Evolutionary conservation across 2,888 invertebrate genomes (phyloP).

Genomic region (Eumacrocentrus americanus): DNA sequence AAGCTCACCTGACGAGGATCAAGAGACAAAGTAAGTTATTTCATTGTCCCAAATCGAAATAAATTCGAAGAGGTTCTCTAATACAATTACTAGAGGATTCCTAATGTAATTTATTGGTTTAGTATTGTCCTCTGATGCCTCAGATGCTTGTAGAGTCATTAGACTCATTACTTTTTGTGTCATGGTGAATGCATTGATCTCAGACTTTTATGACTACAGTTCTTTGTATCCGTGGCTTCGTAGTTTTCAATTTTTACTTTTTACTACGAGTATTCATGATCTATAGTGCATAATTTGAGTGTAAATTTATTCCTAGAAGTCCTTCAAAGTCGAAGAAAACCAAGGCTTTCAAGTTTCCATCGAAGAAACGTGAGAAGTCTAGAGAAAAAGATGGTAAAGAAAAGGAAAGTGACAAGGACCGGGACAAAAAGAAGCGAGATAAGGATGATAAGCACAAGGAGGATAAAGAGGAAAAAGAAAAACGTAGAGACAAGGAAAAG

Average conservation of each 20-base stretch:
- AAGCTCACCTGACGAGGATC: constrained; percentile 89
- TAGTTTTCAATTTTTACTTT: constrained; percentile 16
- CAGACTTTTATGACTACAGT: constrained; percentile 37
- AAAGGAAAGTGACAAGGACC: constrained; percentile 67
- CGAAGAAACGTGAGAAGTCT: constrained; percentile 84
- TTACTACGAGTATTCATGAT: constrained; percentile 1
- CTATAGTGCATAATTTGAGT: background rate
- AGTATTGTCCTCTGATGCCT: background rate
- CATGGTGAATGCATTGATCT: background rate
- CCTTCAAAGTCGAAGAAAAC: constrained; percentile 86
- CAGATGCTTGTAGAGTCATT: no score
- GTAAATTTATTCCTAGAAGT: constrained; percentile 66
- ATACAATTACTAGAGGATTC: constrained; percentile 1
- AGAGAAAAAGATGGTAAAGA: constrained; percentile 75
- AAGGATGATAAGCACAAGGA: constrained; percentile 68
- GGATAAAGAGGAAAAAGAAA: constrained; percentile 67
- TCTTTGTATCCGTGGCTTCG: constrained; percentile 26
- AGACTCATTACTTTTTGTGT: no score
- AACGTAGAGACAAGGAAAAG: constrained; percentile 68
- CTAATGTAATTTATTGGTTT: background rate
- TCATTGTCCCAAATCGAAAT: background rate
- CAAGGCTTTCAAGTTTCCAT: constrained; percentile 87
- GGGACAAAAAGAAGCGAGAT: constrained; percentile 68
- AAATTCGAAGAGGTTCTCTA: background rate
- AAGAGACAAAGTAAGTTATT: constrained; percentile 74